Conservation (phyloP, 2,113 vertebrate species). For the Passer montanus region DNA sequence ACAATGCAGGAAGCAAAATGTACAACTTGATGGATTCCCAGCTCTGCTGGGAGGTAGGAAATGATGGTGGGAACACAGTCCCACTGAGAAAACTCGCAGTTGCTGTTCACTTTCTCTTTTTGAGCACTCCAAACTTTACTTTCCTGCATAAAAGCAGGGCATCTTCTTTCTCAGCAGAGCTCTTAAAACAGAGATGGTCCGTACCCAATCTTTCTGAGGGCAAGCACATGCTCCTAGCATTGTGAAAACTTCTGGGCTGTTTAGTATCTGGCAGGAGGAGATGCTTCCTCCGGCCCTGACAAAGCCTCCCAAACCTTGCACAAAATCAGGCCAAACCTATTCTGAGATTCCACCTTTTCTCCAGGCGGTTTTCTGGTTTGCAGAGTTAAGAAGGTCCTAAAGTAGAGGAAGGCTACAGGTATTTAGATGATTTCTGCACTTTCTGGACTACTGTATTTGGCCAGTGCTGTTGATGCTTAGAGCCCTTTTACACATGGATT, state of each 20-base stretch:
- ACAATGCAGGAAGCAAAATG: background rate
- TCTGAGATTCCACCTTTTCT: background rate
- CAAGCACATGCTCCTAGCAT: accelerated
- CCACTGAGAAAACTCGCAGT: background rate
- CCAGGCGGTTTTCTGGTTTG: background rate
- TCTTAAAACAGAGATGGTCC: background rate
- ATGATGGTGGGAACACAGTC: background rate
- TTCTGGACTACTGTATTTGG: background rate
- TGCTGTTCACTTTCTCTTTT: background rate
- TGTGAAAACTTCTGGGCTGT: background rate
- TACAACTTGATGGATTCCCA: background rate
- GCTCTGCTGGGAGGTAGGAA: background rate
- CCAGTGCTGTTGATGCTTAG: background rate
- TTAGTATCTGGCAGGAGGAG: background rate
- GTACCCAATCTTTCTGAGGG: background rate
- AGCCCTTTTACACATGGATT: background rate
- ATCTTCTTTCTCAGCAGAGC: background rate
- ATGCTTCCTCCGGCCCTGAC: background rate
- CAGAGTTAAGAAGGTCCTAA: background rate
- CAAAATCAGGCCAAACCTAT: accelerated
- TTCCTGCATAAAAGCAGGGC: background rate
- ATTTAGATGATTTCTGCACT: background rate
- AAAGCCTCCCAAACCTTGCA: background rate
- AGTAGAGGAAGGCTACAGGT: background rate
- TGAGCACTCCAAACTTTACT: background rate